phyloP scores from a whole-genome alignment of 1,140 invertebrate genomes.

The Sipha flava region DNA sequence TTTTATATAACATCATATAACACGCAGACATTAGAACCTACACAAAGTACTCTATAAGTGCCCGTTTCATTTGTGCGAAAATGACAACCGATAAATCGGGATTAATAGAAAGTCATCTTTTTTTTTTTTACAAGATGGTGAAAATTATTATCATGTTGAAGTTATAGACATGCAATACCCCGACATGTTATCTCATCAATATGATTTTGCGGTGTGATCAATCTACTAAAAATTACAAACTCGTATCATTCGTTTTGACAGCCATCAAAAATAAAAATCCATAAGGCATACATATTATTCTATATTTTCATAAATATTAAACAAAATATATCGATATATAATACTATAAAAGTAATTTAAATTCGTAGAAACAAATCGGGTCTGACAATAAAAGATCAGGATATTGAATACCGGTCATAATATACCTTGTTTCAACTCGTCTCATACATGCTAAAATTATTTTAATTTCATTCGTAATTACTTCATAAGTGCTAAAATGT shows the following conservation, averaged over 20 bases:
- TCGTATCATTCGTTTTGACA: neutral
- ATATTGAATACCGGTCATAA: too few relatives aligned
- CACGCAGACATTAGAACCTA: neutral
- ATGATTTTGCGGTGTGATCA: neutral
- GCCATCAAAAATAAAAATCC: neutral
- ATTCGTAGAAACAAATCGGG: too few relatives aligned
- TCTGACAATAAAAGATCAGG: too few relatives aligned
- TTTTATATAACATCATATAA: neutral
- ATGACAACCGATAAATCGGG: constrained; percentile 4
- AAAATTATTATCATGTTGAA: neutral
- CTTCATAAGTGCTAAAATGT: too few relatives aligned
- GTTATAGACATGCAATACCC: neutral
- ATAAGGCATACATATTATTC: too few relatives aligned
- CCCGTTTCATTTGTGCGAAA: neutral
- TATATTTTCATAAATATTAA: neutral
- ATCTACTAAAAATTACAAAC: neutral
- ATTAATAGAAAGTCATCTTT: neutral
- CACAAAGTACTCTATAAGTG: neutral
- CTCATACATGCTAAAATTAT: too few relatives aligned
- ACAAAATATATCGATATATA: too few relatives aligned
- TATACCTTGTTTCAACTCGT: too few relatives aligned
- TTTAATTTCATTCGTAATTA: too few relatives aligned
- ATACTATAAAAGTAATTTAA: too few relatives aligned
- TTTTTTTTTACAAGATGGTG: neutral
- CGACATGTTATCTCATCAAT: neutral